Conservation (phyloP, 2,797 vertebrate species). For the Smutsia gigantea region DNA sequence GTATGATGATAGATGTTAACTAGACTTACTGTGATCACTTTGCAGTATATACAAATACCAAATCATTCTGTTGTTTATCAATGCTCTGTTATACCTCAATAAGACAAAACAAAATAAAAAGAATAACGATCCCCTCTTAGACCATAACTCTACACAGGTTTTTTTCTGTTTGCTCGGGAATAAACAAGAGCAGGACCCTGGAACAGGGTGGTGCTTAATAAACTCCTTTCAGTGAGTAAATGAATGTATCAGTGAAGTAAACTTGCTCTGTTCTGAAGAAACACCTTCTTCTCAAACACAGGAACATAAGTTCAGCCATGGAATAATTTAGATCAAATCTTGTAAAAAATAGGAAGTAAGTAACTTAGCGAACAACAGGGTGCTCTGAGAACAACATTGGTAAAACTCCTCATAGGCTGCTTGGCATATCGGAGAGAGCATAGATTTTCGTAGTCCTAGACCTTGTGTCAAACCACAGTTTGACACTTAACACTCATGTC, state of each 20-base stretch:
- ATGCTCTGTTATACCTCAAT: background rate
- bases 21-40: background rate
- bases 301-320: background rate
- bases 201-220: background rate
- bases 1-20: background rate
- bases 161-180: background rate
- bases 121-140: background rate
- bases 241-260: background rate
- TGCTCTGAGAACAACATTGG: background rate
- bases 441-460: background rate
- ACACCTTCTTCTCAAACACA: background rate
- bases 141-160: background rate
- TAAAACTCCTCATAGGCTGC: background rate
- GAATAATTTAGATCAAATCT: background rate
- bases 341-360: background rate
- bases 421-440: background rate
- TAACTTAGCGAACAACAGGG: background rate
- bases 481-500: background rate
- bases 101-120: background rate
- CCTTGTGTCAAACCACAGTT: background rate
- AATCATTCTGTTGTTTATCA: background rate
- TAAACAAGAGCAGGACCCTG: background rate
- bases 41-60: background rate
- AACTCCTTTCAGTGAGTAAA: background rate
- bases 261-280: background rate